Evolutionary conservation across 2,888 invertebrate species (phyloP), one percentile per base, ranked within the genome.

Genomic region (Coenonympha glycerion): DNA sequence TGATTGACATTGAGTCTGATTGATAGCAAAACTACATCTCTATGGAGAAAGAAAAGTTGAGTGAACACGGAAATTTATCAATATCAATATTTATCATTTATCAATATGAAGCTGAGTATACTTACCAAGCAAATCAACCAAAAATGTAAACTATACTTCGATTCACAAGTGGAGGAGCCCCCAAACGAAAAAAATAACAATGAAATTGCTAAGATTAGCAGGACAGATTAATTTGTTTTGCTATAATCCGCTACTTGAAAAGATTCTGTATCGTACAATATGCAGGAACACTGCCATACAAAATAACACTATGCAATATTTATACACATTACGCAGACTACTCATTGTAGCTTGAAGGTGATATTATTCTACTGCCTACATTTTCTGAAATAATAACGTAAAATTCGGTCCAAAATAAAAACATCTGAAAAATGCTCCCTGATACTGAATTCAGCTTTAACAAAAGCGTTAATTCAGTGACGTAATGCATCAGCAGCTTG

Each of bases 401-500:
- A 31, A 11, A 31, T 18, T 1, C 8, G 8, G 22, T 22, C 13
- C 3, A 13, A 39, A 39, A 24, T n/a, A 21, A n/a, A 15, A 15
- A 8, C 39, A 13, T 15, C 15, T 8, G 24, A 24, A 37, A 18
- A 6, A n/a, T 18, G 2, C 11, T 19, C n/a, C 9, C 13, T 11
- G 1, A 11, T 11, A 37, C 13, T 18, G 28, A 8, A 49, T 49
- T 42, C 28, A 31, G 11, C 6, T 44, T 16, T 15, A 31, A 41
- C 42, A 47, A 37, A 40, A 16, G 28, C 22, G 37, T 30, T 52
- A 39, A 40, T 45, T 45, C 22, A 9, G 37, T 24, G 26, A 48
- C 40, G 28, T 36, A 31, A 37, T 49, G 39, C 42, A 52, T 37
- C 30, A 46, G 31, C 6, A 31, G 22, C 42, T 49, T 33, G 36